Evolutionary conservation across 2,888 invertebrate species (phyloP).

Genomic region (Acanthacorydalis orientalis): DNA sequence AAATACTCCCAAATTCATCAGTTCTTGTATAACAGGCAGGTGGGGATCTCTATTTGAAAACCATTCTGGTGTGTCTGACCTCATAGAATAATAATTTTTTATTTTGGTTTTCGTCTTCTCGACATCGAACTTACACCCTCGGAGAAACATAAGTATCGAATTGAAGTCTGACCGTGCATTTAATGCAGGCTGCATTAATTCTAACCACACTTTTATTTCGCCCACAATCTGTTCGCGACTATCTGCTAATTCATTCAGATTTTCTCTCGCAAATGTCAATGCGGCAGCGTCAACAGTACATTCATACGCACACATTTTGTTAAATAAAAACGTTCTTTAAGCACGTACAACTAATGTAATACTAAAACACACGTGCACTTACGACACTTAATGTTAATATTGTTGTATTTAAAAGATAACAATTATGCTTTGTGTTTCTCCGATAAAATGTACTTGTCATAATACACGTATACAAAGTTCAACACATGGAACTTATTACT

Average conservation of each 20-base stretch:
- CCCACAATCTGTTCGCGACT: conserved; percentile 15
- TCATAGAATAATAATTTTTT: conserved; percentile 36
- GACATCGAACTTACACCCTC: conserved; percentile 41
- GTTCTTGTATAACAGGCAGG: conserved; percentile 34
- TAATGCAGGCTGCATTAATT: conserved; percentile 22
- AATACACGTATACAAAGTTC: too few species aligned
- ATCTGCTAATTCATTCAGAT: conserved; percentile 20
- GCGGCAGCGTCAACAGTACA: conserved; percentile 12
- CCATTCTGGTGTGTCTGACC: conserved; percentile 38
- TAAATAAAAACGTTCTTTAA: too few species aligned
- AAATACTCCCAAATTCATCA: conserved; percentile 39
- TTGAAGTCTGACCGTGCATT: conserved; percentile 29
- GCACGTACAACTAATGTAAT: too few species aligned
- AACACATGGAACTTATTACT: too few species aligned
- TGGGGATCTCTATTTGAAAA: conserved; percentile 39
- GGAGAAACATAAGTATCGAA: conserved; percentile 36
- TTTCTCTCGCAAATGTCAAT: conserved; percentile 15
- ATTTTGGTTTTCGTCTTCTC: conserved; percentile 39
- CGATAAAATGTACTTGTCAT: too few species aligned
- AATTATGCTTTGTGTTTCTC: too few species aligned
- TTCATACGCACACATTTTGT: not conserved
- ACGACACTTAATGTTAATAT: too few species aligned
- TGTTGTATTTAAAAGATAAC: too few species aligned
- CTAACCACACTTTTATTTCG: conserved; percentile 24
- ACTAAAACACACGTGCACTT: too few species aligned